These are phyloP conservation scores for Numenius phaeopus DNA, from an alignment of 2,797 vertebrate genomes.

Conservation along the genomic window DNA sequence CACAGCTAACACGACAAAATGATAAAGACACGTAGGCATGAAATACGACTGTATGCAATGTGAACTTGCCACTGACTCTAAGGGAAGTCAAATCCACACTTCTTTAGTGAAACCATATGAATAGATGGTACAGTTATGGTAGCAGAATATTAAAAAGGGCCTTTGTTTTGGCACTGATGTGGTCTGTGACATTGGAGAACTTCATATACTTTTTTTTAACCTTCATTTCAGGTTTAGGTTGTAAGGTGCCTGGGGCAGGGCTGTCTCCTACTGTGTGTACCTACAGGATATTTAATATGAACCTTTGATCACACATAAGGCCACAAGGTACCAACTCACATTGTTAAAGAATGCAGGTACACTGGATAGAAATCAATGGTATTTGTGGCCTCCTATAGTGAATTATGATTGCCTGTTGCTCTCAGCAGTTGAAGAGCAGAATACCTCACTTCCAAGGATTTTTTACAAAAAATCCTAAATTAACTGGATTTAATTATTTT, in stretches of 20 bases:
- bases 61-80: background rate
- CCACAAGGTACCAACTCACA: background rate
- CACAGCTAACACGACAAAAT: background rate
- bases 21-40: background rate
- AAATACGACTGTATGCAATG: too few relatives aligned
- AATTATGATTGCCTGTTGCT: background rate
- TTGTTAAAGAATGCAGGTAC: background rate
- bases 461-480: background rate
- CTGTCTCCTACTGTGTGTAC: background rate
- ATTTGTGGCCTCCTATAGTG: background rate
- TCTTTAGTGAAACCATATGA: background rate
- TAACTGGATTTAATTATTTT: background rate
- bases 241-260: background rate
- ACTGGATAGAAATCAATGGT: background rate
- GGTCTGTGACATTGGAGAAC: background rate
- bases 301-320: background rate
- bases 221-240: background rate
- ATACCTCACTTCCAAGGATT: background rate
- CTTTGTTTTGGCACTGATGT: background rate
- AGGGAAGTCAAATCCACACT: background rate
- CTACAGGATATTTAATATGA: background rate
- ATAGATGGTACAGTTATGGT: background rate
- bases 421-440: background rate
- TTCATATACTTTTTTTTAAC: background rate
- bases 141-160: background rate